Percentiles rank a stretch among this genome's conserved stretches.
Conservation (phyloP, 2,888 invertebrate genomes). For the Pollenia amentaria region DNA sequence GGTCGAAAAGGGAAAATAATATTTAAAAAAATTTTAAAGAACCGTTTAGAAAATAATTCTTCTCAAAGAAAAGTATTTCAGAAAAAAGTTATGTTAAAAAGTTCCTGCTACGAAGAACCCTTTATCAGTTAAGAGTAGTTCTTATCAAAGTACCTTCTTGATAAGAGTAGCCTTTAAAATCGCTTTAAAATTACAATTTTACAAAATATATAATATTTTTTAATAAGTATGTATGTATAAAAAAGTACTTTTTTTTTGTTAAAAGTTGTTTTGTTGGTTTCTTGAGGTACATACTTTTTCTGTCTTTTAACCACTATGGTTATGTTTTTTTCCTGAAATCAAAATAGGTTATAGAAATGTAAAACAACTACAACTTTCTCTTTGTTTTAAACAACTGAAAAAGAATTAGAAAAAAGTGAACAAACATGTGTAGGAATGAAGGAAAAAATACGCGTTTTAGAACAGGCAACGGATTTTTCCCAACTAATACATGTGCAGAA, state of each 20-base stretch:
- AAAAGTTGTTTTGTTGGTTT: too few species aligned
- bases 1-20: neutral
- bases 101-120: too few species aligned
- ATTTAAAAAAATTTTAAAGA: neutral
- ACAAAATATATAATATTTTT: too few species aligned
- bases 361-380: slow-evolving; percentile 26
- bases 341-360: slow-evolving; percentile 22
- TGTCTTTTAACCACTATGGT: neutral
- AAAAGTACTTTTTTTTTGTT: too few species aligned
- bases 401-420: slow-evolving; percentile 19
- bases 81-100: neutral
- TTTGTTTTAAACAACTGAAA: slow-evolving; percentile 46
- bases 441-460: slow-evolving; percentile 16
- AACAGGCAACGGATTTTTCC: slow-evolving; percentile 46
- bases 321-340: neutral
- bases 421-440: neutral
- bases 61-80: neutral
- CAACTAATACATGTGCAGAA: slow-evolving; percentile 38
- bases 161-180: too few species aligned
- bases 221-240: too few species aligned
- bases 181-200: too few species aligned
- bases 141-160: too few species aligned
- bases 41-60: neutral
- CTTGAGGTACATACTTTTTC: neutral
- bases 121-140: too few species aligned